A percentile compares a stretch with the other conserved stretches of the same genome.
Evolutionary conservation across 2,797 vertebrate species (phyloP).

Genomic region (Anas bahamensis): DNA sequence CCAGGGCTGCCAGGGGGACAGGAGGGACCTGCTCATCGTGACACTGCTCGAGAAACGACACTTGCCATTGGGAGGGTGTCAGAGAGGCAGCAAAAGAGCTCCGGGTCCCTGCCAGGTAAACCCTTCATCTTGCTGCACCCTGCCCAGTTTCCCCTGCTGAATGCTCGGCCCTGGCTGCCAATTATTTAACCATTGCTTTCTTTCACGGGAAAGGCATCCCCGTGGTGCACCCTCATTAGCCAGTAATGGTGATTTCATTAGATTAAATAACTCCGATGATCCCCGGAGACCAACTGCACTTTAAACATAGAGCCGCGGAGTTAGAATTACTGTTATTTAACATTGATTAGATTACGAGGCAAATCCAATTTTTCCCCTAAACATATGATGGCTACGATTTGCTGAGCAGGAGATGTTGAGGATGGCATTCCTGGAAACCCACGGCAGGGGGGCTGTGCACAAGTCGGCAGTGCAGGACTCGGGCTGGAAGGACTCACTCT

Average conservation of each 20-base stretch:
- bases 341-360: conserved; percentile 72
- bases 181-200: conserved; percentile 19
- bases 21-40: background rate
- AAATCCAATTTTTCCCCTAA: conserved; percentile 63
- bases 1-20: background rate
- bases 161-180: background rate
- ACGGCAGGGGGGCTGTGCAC: background rate
- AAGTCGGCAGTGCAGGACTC: background rate
- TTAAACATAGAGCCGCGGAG: conserved; percentile 33
- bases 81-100: background rate
- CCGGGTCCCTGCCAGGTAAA: background rate
- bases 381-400: conserved; percentile 3
- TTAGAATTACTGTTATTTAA: conserved; percentile 70
- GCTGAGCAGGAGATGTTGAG: background rate
- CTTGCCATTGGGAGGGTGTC: background rate
- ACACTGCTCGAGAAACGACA: rapidly evolving
- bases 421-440: conserved; percentile 9
- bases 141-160: background rate
- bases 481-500: background rate
- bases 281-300: conserved; percentile 65
- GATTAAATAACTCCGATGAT: conserved; percentile 67
- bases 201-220: background rate
- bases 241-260: conserved; percentile 67
- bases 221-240: conserved; percentile 29
- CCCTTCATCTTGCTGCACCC: background rate